Conservation (phyloP, 2,113 vertebrate species). For the Microcebus murinus region DNA sequence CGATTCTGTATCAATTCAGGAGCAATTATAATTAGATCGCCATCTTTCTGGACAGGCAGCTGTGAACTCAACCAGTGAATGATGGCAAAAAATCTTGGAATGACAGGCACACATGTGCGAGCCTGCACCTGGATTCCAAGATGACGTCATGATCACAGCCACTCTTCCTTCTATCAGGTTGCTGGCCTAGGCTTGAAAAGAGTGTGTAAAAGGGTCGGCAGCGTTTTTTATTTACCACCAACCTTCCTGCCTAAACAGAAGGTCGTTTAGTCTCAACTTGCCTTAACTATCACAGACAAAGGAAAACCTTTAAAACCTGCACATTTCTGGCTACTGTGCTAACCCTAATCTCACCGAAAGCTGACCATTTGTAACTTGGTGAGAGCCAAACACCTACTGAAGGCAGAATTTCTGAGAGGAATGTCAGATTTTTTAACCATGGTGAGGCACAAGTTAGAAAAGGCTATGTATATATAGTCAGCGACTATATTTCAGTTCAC, state of each 20-base stretch:
- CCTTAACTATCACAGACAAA: neutral
- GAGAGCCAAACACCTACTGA: fast-evolving
- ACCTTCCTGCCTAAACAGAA: neutral
- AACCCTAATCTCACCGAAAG: neutral
- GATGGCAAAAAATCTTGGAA: neutral
- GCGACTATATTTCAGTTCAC: fast-evolving
- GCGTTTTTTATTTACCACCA: neutral
- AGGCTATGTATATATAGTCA: neutral
- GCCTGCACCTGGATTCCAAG: neutral
- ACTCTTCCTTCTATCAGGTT: neutral
- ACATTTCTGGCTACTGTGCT: fast-evolving
- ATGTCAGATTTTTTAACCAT: neutral
- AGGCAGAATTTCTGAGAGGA: neutral
- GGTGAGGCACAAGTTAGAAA: neutral
- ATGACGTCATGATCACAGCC: neutral
- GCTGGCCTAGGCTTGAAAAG: neutral
- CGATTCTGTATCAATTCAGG: neutral
- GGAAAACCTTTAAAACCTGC: neutral
- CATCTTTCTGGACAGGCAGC: neutral
- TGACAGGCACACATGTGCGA: neutral
- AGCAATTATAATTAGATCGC: neutral
- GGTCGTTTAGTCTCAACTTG: neutral
- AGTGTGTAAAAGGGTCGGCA: no score
- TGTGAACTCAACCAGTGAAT: neutral
- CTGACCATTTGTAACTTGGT: neutral